Percentiles rank a stretch among this genome's conserved stretches.
Conservation (phyloP, 2,113 vertebrate genomes). For the Mesocricetus auratus region DNA sequence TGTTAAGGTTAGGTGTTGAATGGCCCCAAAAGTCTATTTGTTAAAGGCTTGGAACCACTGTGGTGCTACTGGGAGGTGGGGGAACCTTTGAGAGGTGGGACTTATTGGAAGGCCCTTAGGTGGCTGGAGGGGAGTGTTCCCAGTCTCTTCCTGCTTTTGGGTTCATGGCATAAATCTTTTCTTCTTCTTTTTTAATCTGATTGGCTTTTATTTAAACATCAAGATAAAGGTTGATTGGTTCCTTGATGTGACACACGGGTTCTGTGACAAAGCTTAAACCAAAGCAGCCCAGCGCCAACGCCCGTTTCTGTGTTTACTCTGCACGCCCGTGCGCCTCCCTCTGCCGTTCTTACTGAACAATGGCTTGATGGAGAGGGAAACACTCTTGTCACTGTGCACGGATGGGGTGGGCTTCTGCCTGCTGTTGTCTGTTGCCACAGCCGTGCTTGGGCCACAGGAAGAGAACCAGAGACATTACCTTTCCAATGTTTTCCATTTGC, state of each 20-base stretch:
- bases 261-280: not conserved
- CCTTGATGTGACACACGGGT: too few species aligned
- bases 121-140: not conserved
- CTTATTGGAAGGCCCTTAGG: too few species aligned
- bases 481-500: not conserved
- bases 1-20: not conserved
- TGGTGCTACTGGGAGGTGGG: not conserved
- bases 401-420: not conserved
- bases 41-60: not conserved
- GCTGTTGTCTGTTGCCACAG: not conserved
- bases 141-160: not conserved
- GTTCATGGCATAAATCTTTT: not conserved
- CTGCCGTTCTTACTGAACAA: not conserved
- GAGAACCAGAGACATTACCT: not conserved
- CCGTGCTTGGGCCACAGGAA: not conserved
- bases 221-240: not conserved
- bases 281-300: too few species aligned
- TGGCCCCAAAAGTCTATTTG: not conserved
- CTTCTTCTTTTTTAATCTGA: too few species aligned
- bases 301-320: not conserved
- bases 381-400: not conserved
- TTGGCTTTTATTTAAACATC: constrained; percentile 9
- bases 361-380: not conserved
- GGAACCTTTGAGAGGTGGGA: not conserved
- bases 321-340: too few species aligned